These are phyloP conservation scores for Uria aalge DNA, from an alignment of 2,113 vertebrate species.

Conservation along the genomic window DNA sequence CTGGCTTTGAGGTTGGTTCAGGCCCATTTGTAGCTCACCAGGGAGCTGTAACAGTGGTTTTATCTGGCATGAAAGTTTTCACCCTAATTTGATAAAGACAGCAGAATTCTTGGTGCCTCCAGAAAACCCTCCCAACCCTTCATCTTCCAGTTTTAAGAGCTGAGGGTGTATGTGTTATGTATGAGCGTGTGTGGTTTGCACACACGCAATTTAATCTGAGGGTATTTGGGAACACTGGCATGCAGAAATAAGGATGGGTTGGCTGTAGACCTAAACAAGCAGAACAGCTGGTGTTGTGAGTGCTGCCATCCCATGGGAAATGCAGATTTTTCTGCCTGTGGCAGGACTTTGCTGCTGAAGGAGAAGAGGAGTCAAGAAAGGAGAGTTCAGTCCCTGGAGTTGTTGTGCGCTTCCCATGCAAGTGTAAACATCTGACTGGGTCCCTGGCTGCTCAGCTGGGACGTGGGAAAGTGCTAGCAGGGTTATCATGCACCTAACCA, in stretches of 20 bases:
- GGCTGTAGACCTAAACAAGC: not conserved
- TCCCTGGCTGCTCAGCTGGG: not conserved
- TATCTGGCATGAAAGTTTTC: not conserved
- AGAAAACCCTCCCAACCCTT: not conserved
- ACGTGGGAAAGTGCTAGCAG: not conserved
- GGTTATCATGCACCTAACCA: not conserved
- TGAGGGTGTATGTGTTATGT: not conserved
- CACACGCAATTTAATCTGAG: not conserved
- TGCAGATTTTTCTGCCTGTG: not conserved
- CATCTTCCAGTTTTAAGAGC: not conserved
- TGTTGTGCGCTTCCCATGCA: not conserved
- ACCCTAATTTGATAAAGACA: not conserved
- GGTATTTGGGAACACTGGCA: not conserved
- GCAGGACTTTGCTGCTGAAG: not conserved
- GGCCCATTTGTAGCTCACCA: not conserved
- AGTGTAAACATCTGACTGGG: not conserved
- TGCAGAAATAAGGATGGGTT: not conserved
- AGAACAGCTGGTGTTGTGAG: slow-evolving; percentile 10
- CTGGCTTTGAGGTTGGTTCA: not conserved
- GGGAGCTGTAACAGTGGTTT: not conserved
- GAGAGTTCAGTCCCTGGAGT: not conserved
- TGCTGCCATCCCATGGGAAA: not conserved
- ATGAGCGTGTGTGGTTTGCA: not conserved
- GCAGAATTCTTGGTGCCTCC: not conserved
- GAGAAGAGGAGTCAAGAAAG: not conserved